A percentile compares a stretch with the other conserved stretches of the same genome.
phyloP scores from a whole-genome alignment of 30 jellyfish, hydroid and myxozoan genomes.

The Euphysa ruthae region DNA sequence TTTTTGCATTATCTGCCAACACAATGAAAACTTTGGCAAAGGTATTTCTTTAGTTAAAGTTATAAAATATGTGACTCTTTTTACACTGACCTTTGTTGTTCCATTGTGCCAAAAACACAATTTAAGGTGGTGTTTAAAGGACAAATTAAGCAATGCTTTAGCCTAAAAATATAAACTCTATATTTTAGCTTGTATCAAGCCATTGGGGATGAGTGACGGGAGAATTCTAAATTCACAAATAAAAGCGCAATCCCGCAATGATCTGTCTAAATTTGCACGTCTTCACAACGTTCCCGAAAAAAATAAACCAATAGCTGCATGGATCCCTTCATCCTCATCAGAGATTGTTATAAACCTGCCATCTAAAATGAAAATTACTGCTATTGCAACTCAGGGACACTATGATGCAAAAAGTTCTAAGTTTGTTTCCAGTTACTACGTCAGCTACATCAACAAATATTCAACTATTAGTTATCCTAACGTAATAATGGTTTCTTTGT shows the following conservation, averaged over 20 bases:
- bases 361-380: slow-evolving; percentile 48
- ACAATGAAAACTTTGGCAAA: no score
- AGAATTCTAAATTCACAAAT: slow-evolving; percentile 43
- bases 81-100: no score
- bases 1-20: no score
- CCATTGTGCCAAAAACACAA: no score
- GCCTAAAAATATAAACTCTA: background rate
- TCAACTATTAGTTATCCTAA: no score
- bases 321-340: slow-evolving; percentile 49
- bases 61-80: no score
- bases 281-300: slow-evolving; percentile 40
- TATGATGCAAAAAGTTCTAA: slow-evolving; percentile 22
- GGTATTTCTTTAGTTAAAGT: no score
- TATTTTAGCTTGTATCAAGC: slow-evolving; percentile 61
- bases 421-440: slow-evolving; percentile 44
- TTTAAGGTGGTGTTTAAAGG: no score
- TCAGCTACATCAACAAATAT: no score
- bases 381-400: slow-evolving; percentile 95
- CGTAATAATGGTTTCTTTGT: no score
- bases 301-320: slow-evolving; percentile 2
- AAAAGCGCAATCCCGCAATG: slow-evolving; percentile 43
- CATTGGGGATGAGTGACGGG: slow-evolving; percentile 59
- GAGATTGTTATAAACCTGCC: slow-evolving; percentile 33
- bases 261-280: slow-evolving; percentile 52
- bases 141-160: no score